phyloP scores from a whole-genome alignment of 2,113 vertebrate genomes.

The Corythaixoides concolor region DNA sequence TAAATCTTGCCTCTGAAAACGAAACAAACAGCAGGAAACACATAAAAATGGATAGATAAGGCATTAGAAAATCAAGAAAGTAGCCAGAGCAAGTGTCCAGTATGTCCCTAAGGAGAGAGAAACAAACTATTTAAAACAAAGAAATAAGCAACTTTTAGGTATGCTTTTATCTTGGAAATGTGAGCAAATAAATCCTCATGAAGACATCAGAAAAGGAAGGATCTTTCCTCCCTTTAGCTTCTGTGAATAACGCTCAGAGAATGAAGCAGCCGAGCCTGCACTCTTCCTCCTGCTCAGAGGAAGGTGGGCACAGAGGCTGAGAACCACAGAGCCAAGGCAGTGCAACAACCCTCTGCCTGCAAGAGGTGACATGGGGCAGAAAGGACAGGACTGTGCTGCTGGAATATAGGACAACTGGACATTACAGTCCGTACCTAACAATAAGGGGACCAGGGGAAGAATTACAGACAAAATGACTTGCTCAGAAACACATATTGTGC shows the following conservation, averaged over 20 bases:
- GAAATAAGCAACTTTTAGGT: neutral
- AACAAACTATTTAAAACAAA: neutral
- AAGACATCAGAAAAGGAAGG: neutral
- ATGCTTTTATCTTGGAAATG: neutral
- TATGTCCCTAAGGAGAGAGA: neutral
- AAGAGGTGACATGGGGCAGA: neutral
- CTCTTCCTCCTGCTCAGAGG: neutral
- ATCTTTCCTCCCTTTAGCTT: neutral
- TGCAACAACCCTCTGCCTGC: neutral
- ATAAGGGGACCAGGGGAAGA: accelerated
- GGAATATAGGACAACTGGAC: neutral
- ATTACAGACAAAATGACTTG: neutral
- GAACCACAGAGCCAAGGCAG: neutral
- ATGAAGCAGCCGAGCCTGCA: neutral
- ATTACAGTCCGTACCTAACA: accelerated
- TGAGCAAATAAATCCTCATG: neutral
- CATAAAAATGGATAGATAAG: neutral
- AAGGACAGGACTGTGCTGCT: neutral
- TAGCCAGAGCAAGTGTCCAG: neutral
- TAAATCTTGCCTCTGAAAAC: neutral
- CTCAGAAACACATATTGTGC: neutral
- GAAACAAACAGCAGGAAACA: neutral
- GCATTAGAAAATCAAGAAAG: neutral
- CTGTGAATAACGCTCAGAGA: neutral
- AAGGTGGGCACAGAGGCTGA: neutral